phyloP scores from a whole-genome alignment of 2,113 vertebrate genomes.

The Nanorana parkeri region DNA sequence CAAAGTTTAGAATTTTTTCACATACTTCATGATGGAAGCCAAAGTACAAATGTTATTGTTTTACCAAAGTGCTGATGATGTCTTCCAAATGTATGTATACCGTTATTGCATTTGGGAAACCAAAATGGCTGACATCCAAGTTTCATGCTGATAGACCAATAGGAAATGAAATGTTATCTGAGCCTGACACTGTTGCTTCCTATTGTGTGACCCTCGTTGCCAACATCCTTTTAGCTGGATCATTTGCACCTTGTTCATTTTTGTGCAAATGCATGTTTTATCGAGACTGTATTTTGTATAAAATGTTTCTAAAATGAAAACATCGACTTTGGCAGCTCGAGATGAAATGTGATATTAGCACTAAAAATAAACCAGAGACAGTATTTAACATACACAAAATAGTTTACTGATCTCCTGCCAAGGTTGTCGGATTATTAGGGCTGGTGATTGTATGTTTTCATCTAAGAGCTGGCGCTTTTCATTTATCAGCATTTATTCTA shows the following conservation, averaged over 20 bases:
- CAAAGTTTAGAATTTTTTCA: too few species aligned
- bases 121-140: conserved; percentile 43
- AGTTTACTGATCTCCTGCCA: neutral
- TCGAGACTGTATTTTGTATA: neutral
- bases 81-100: too few species aligned
- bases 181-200: conserved; percentile 33
- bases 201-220: conserved; percentile 37
- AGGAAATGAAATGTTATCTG: conserved; percentile 35
- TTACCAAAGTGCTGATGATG: too few species aligned
- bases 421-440: neutral
- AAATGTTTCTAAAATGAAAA: neutral
- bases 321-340: neutral
- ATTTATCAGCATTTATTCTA: too few species aligned
- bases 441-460: neutral
- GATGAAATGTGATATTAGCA: neutral
- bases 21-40: too few species aligned
- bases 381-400: neutral
- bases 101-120: neutral
- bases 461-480: neutral
- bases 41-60: too few species aligned
- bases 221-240: conserved; percentile 7
- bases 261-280: neutral
- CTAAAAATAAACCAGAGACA: neutral
- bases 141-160: conserved; percentile 21
- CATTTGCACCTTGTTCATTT: neutral